Percentiles rank a stretch among this genome's conserved stretches.
Evolutionary conservation across 1,140 invertebrate species (phyloP).

Genomic region (Drosophila mayri): DNA sequence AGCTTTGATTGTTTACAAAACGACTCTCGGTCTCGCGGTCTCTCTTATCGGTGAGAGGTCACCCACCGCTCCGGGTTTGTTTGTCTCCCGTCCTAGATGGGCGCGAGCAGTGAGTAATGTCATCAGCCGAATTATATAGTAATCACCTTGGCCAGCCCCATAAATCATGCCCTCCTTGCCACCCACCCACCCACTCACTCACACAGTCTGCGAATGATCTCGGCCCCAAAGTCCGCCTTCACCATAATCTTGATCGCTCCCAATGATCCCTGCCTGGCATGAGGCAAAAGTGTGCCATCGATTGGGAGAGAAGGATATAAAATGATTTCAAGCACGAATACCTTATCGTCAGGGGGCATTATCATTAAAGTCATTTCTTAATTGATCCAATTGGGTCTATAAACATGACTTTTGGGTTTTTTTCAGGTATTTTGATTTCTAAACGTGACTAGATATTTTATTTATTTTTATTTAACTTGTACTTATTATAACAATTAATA

Average conservation of each 20-base stretch:
- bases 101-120: constrained; percentile 50
- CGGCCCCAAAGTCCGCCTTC: constrained; percentile 31
- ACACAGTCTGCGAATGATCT: constrained; percentile 39
- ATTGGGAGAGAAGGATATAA: constrained; percentile 29
- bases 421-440: not conserved
- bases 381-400: not conserved
- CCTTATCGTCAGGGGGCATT: not conserved
- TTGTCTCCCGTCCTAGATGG: constrained; percentile 36
- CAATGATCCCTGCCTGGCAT: constrained; percentile 16
- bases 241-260: constrained; percentile 11
- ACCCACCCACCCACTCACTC: constrained; percentile 12
- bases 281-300: constrained; percentile 24
- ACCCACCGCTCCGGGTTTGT: constrained; percentile 55
- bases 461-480: not conserved
- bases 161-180: constrained; percentile 24
- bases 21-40: constrained; percentile 5
- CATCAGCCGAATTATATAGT: constrained; percentile 54
- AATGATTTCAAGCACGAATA: not conserved
- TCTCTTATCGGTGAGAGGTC: constrained; percentile 61
- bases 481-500: not conserved
- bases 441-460: not conserved
- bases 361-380: not conserved
- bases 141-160: constrained; percentile 21
- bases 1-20: constrained; percentile 30
- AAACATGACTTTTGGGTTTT: not conserved